phyloP scores from a whole-genome alignment of 2,797 vertebrate genomes.

The Anisognathus igniventris region DNA sequence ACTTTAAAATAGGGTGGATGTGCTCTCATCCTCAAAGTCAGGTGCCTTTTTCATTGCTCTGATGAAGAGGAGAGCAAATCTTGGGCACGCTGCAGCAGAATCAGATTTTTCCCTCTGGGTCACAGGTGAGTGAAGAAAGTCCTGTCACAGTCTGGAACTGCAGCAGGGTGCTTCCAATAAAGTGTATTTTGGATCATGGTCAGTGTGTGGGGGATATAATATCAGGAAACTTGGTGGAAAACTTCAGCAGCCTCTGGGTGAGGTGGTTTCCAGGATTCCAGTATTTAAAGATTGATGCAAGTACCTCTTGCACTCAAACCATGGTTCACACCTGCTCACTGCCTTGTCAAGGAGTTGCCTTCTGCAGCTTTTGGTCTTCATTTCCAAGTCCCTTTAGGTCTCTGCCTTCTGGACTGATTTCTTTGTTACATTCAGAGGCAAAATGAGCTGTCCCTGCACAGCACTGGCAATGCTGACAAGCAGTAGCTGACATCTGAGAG shows the following conservation, averaged over 20 bases:
- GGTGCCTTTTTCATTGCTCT: background rate
- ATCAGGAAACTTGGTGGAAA: background rate
- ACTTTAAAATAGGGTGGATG: background rate
- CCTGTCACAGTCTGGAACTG: background rate
- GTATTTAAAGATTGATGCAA: background rate
- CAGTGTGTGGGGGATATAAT: background rate
- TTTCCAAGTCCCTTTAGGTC: background rate
- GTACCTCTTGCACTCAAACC: background rate
- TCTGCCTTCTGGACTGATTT: background rate
- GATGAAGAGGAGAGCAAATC: background rate
- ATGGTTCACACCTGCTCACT: background rate
- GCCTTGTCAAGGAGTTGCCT: background rate
- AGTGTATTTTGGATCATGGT: background rate
- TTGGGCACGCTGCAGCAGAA: fast-evolving
- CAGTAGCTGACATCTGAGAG: background rate
- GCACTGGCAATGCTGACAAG: background rate
- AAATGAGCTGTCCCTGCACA: background rate
- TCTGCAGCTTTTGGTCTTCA: background rate
- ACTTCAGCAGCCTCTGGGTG: background rate
- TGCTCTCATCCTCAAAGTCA: background rate
- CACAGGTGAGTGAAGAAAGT: background rate
- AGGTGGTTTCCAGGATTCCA: background rate
- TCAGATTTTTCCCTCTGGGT: background rate
- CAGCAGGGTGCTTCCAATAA: background rate
- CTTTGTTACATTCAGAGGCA: background rate